Evolutionary conservation across 2,888 invertebrate genomes (phyloP).

Genomic region (Scaptodrosophila latifasciaeformis): DNA sequence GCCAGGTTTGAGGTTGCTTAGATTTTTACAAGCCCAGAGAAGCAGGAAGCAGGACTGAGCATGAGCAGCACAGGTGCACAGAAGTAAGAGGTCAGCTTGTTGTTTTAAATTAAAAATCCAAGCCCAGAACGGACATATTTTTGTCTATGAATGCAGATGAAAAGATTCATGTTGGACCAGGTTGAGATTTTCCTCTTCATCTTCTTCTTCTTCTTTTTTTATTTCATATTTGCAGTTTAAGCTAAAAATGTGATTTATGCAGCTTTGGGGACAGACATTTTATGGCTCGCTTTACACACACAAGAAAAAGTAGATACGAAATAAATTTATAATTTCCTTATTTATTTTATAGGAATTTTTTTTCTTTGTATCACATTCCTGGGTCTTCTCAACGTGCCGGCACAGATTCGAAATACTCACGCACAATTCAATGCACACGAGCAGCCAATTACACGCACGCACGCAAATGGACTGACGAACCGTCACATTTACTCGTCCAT

Average conservation of each 20-base stretch:
- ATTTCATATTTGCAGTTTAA: constrained; percentile 44
- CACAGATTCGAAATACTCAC: background rate
- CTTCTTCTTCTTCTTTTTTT: too few species aligned
- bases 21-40: background rate
- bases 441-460: constrained; percentile 48
- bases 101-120: constrained; percentile 65
- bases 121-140: constrained; percentile 12
- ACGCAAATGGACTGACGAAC: constrained; percentile 9
- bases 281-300: too few species aligned
- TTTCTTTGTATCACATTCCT: constrained; percentile 1
- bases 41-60: constrained; percentile 20
- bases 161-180: too few species aligned
- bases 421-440: constrained; percentile 49
- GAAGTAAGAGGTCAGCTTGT: constrained; percentile 32
- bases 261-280: too few species aligned
- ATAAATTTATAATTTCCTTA: too few species aligned
- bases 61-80: constrained; percentile 23
- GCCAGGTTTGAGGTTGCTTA: constrained; percentile 1
- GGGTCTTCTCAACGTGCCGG: constrained; percentile 25
- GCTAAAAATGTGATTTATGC: constrained; percentile 46
- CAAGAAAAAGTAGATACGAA: too few species aligned
- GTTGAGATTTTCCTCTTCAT: too few species aligned
- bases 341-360: too few species aligned
- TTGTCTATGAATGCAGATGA: background rate
- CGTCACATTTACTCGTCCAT: background rate